Conservation (phyloP, 2,113 vertebrate species). For the Australoheros scitulus region DNA sequence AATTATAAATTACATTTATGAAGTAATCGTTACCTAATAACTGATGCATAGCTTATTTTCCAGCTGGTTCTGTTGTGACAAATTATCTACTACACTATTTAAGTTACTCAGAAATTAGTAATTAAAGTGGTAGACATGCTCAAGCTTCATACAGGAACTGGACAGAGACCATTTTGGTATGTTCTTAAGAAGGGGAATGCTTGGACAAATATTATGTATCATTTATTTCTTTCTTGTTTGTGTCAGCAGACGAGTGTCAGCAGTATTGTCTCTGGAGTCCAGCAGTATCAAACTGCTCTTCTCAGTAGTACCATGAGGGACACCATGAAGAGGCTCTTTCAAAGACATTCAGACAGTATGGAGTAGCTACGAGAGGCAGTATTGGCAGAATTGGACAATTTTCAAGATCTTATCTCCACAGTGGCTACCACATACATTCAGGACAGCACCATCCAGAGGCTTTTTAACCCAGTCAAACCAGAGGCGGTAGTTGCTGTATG, state of each 20-base stretch:
- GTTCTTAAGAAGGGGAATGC: too few relatives aligned
- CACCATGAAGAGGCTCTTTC: not conserved
- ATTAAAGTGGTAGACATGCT: too few relatives aligned
- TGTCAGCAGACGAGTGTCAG: not conserved
- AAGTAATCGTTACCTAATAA: not conserved
- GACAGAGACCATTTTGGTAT: too few relatives aligned
- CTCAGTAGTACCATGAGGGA: not conserved
- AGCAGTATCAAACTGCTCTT: not conserved
- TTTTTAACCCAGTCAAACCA: not conserved
- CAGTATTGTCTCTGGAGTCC: not conserved
- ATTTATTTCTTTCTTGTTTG: too few relatives aligned
- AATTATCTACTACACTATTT: not conserved
- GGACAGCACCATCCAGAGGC: not conserved
- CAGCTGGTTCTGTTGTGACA: not conserved
- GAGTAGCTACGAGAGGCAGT: not conserved
- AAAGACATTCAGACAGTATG: not conserved
- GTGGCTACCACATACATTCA: not conserved
- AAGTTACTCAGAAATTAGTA: too few relatives aligned
- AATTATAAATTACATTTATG: too few relatives aligned
- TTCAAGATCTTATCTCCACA: not conserved
- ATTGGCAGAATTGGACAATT: slow-evolving; percentile 2
- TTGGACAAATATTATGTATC: too few relatives aligned
- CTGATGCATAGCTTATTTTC: not conserved
- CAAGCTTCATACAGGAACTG: too few relatives aligned
- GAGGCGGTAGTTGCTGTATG: too few relatives aligned